Base-by-base conservation (phyloP, 2,888 invertebrate species). In the Tupiocoris notatus region DNA sequence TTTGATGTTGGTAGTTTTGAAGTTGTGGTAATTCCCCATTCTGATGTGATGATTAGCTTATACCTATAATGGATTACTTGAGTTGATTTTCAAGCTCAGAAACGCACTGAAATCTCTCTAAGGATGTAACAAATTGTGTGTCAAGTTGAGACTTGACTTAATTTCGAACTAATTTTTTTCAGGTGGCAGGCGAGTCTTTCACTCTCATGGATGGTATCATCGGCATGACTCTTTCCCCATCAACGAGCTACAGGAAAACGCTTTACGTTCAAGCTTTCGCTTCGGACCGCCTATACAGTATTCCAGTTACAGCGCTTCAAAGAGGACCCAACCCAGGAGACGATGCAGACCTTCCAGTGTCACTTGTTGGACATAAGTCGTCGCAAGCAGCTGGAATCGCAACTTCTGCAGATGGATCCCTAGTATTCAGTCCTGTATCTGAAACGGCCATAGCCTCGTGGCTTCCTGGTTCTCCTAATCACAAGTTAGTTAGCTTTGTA, bases 371-470 rank as follows among this genome's bases (percentile, higher is more conserved):
- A 0, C 90, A 89, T 81, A 94, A 94, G 84, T 92, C 93, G 0
- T 94, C 94, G 0, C 93, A 93, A 83, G 93, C 94, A 2, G 86
- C 94, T 6, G 91, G 91, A 0, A 82, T 94, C 20, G 88, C 90
- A 0, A 91, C 92, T 79, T 89, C 90, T 0, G 85, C 86, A 0
- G 92, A 92, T 80, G 91, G 92, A 78, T 89, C 91, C 56, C 87
- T 94, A 75, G 86, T 91, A 80, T 94, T 94, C 84, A 89, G 92
- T 78, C 93, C 94, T 0, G 84, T 93, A 65, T 88, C 89, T 0
- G 93, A 94, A 84, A 93, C 93, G 0, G 93, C 93, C 0, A 85
- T 94, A 16, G 93, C 93, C 1, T 87, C 90, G 0, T 94, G 92
- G 92, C 91, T 92, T 81, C 93, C 93, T 0, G 83, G 88, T 58